Conservation (phyloP, 92 coral and sea anemone genomes). For the Umimayanthus chanpuru region DNA sequence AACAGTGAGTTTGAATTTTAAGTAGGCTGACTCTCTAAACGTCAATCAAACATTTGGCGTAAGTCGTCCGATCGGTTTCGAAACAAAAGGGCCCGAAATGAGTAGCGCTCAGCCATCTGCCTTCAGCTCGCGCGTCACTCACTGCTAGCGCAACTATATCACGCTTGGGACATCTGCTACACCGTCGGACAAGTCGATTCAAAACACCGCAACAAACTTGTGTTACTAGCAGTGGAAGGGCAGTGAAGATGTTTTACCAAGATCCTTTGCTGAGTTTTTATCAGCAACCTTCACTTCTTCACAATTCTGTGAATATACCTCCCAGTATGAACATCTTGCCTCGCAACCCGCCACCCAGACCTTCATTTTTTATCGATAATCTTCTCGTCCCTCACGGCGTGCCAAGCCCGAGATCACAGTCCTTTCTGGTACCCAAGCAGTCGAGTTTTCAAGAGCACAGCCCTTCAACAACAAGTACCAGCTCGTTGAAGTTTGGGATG, state of each 20-base stretch:
- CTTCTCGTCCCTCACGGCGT: slow-evolving; percentile 40
- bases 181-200: not conserved
- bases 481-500: slow-evolving; percentile 84
- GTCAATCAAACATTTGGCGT: slow-evolving; percentile 64
- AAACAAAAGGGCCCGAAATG: slow-evolving; percentile 41
- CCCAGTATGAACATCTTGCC: slow-evolving; percentile 30
- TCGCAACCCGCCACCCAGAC: slow-evolving; percentile 42
- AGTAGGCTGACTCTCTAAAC: slow-evolving; percentile 64
- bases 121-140: slow-evolving; percentile 21
- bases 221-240: not conserved
- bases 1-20: slow-evolving; percentile 66
- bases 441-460: slow-evolving; percentile 61
- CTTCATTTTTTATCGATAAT: slow-evolving; percentile 41
- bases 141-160: slow-evolving; percentile 1
- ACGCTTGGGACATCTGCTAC: slow-evolving; percentile 48
- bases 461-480: slow-evolving; percentile 55
- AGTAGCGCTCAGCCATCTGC: slow-evolving; percentile 31
- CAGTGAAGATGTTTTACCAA: slow-evolving; percentile 81
- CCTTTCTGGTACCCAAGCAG: slow-evolving; percentile 64
- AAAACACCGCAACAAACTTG: slow-evolving; percentile 11
- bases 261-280: slow-evolving; percentile 81
- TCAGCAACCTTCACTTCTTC: slow-evolving; percentile 72
- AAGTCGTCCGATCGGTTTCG: slow-evolving; percentile 35
- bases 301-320: slow-evolving; percentile 25
- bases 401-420: slow-evolving; percentile 49